phyloP scores from a whole-genome alignment of 2,888 invertebrate species.

The Esperia sulphurella region DNA sequence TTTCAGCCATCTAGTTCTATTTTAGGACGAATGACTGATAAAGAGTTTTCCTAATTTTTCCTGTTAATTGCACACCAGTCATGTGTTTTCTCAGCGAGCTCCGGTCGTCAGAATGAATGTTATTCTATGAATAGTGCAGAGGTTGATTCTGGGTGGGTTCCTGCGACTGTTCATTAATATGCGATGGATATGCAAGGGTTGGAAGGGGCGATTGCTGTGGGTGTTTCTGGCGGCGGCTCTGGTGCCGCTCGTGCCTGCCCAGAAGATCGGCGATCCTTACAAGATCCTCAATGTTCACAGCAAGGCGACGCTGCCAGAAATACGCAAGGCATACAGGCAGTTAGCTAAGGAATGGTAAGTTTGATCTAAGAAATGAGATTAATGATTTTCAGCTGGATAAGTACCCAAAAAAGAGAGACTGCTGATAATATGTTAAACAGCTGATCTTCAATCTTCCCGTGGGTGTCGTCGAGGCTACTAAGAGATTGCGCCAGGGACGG shows the following conservation, averaged over 20 bases:
- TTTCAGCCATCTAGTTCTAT: slow-evolving; percentile 66
- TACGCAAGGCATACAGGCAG: slow-evolving; percentile 93
- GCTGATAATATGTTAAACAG: too few relatives aligned
- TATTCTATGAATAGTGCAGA: slow-evolving; percentile 42
- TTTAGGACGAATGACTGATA: slow-evolving; percentile 72
- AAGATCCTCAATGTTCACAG: slow-evolving; percentile 88
- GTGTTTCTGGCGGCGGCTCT: slow-evolving; percentile 38
- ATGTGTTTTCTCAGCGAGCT: slow-evolving; percentile 38
- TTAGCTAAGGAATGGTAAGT: slow-evolving; percentile 93
- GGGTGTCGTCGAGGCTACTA: too few relatives aligned
- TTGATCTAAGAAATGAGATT: neutral
- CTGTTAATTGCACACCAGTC: slow-evolving; percentile 35
- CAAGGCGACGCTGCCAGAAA: slow-evolving; percentile 88
- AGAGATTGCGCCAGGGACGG: too few relatives aligned
- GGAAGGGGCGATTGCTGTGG: slow-evolving; percentile 60
- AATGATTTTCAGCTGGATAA: too few relatives aligned
- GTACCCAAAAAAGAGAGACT: too few relatives aligned
- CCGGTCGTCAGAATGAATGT: slow-evolving; percentile 38
- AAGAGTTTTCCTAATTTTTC: slow-evolving; percentile 47
- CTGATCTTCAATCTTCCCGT: too few relatives aligned
- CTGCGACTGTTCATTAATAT: slow-evolving; percentile 50
- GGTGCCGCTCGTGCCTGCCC: slow-evolving; percentile 44
- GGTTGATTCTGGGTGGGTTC: slow-evolving; percentile 32
- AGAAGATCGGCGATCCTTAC: slow-evolving; percentile 88
- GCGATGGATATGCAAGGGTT: slow-evolving; percentile 65